These are phyloP conservation scores for Gnatocerus cornutus DNA, from an alignment of 2,888 invertebrate species.

Conservation along the genomic window DNA sequence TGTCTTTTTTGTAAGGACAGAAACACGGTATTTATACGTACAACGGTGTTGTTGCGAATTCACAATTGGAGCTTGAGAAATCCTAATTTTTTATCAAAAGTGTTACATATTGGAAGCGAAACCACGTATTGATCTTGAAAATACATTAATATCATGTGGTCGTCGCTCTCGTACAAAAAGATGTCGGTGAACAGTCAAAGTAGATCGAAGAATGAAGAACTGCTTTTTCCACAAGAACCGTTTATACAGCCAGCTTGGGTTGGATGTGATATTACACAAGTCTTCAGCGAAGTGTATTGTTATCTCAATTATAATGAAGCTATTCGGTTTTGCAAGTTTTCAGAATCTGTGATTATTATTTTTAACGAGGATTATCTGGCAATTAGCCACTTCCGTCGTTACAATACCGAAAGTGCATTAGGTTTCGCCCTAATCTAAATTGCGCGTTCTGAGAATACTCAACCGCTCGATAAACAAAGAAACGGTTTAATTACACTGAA, in stretches of 20 bases:
- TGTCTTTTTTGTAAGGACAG: constrained; percentile 27
- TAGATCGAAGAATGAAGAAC: constrained; percentile 44
- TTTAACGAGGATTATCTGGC: constrained; percentile 29
- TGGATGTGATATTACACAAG: constrained; percentile 55
- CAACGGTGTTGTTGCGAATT: background rate
- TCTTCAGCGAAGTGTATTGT: constrained; percentile 51
- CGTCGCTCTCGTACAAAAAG: constrained; percentile 39
- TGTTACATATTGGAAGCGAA: too few species aligned
- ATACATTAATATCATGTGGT: constrained; percentile 8
- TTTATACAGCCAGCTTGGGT: constrained; percentile 48
- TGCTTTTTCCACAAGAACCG: constrained; percentile 53
- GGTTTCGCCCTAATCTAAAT: constrained; percentile 39
- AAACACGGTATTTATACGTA: constrained; percentile 33
- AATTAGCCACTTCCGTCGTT: constrained; percentile 30
- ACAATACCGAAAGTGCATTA: constrained; percentile 30
- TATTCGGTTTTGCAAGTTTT: too few species aligned
- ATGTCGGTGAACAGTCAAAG: constrained; percentile 48
- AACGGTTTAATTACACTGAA: constrained; percentile 47
- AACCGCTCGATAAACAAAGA: constrained; percentile 46
- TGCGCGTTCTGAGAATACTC: constrained; percentile 39
- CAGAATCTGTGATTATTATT: constrained; percentile 6
- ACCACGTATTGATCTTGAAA: too few species aligned
- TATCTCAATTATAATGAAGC: constrained; percentile 25
- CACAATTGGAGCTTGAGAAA: too few species aligned
- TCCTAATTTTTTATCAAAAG: too few species aligned